Evolutionary conservation across 2,888 invertebrate species (phyloP).

Genomic region (Ophion obscuratus): DNA sequence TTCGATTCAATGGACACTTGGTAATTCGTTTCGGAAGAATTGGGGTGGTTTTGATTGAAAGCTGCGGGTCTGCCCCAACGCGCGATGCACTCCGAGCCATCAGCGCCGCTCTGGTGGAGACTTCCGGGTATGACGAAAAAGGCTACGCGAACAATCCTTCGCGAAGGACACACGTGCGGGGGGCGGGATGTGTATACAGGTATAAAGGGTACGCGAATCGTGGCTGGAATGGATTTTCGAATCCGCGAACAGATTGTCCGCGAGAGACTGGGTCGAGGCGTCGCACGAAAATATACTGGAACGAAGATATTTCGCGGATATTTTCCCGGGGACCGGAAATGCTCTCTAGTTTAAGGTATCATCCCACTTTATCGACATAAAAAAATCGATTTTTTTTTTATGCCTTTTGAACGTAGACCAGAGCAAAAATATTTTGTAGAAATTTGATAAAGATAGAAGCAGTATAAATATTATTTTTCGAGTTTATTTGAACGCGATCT

Average conservation of each 20-base stretch:
- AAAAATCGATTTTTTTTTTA: no score
- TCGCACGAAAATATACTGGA: conserved; percentile 65
- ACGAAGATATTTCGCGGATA: conserved; percentile 50
- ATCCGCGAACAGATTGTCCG: neutral
- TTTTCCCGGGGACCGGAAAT: neutral
- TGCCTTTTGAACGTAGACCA: no score
- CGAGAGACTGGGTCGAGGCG: conserved; percentile 67
- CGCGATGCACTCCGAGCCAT: neutral
- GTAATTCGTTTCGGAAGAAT: no score
- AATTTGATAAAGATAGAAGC: no score
- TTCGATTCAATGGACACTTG: no score
- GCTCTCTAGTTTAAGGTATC: neutral
- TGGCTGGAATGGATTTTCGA: conserved; percentile 1
- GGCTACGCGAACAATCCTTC: conserved; percentile 13
- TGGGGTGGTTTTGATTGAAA: no score
- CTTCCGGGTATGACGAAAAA: neutral
- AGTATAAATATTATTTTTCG: no score
- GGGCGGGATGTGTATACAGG: neutral
- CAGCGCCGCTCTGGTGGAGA: neutral
- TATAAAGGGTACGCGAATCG: neutral
- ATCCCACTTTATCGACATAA: no score
- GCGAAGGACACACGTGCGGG: neutral
- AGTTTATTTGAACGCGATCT: no score
- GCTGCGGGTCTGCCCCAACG: no score
- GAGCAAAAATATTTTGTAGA: no score